phyloP scores from a whole-genome alignment of 2,888 invertebrate genomes.

The Sicus ferrugineus region DNA sequence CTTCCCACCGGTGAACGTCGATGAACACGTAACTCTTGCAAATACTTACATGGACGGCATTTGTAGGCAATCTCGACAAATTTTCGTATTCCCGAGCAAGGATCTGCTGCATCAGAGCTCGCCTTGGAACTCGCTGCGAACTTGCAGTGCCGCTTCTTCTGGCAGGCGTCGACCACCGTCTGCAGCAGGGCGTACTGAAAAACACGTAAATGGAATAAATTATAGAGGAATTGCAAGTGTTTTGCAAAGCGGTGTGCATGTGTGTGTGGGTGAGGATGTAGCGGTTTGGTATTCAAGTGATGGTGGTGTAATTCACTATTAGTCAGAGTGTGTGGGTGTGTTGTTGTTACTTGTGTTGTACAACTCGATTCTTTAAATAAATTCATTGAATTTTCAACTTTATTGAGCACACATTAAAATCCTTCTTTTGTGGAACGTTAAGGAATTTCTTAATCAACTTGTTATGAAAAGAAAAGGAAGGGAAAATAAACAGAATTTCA shows the following conservation, averaged over 20 bases:
- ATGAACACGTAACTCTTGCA: neutral
- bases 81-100: slow-evolving; percentile 89
- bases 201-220: slow-evolving; percentile 30
- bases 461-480: no score
- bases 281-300: no score
- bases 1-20: neutral
- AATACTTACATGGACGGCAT: slow-evolving; percentile 92
- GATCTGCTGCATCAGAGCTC: slow-evolving; percentile 82
- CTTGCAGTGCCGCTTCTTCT: slow-evolving; percentile 91
- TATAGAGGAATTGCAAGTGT: slow-evolving; percentile 13
- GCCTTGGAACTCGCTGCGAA: slow-evolving; percentile 89
- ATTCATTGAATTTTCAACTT: no score
- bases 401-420: no score
- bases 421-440: no score
- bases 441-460: no score
- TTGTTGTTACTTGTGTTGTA: no score
- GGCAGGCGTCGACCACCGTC: slow-evolving; percentile 92
- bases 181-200: slow-evolving; percentile 87
- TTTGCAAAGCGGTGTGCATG: neutral
- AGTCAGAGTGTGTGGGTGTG: no score
- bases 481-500: no score
- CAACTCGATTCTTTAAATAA: no score
- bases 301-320: no score
- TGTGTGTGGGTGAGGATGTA: neutral
- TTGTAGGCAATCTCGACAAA: slow-evolving; percentile 96